A percentile compares a stretch with the other conserved stretches of the same genome.
phyloP scores from a whole-genome alignment of 2,888 invertebrate species.

The Mimas tiliae region DNA sequence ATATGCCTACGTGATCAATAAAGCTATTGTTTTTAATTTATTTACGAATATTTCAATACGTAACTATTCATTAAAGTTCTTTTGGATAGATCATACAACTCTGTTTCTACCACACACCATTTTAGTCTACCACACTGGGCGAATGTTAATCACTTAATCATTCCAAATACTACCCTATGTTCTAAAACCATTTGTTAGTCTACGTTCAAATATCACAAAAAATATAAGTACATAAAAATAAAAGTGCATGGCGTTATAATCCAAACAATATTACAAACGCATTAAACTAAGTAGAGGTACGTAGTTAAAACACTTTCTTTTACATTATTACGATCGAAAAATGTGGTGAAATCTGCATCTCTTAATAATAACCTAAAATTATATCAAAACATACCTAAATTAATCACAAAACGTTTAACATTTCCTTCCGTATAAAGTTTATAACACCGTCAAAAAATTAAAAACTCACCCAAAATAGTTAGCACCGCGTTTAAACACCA shows the following conservation, averaged over 20 bases:
- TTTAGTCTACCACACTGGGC: too few species aligned
- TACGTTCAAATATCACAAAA: neutral
- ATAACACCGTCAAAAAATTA: slow-evolving; percentile 42
- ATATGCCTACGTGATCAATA: too few species aligned
- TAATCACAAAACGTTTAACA: neutral
- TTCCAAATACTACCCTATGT: too few species aligned
- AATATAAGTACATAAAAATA: too few species aligned
- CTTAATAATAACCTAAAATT: slow-evolving; percentile 3
- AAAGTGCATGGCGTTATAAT: neutral
- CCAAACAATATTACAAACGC: neutral
- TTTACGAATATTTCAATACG: too few species aligned
- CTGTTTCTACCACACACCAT: too few species aligned
- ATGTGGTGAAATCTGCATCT: neutral
- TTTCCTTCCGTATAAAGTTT: slow-evolving; percentile 11
- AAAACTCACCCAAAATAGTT: slow-evolving; percentile 42
- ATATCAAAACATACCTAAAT: neutral
- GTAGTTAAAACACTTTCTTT: slow-evolving; percentile 15
- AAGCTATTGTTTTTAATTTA: too few species aligned
- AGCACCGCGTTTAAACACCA: slow-evolving; percentile 40
- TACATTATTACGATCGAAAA: slow-evolving; percentile 2
- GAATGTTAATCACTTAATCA: too few species aligned
- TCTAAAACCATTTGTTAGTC: neutral
- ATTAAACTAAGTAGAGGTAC: slow-evolving; percentile 2
- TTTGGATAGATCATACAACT: too few species aligned
- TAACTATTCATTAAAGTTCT: too few species aligned